Conservation (phyloP, 2,113 vertebrate genomes). For the Austrofundulus limnaeus region DNA sequence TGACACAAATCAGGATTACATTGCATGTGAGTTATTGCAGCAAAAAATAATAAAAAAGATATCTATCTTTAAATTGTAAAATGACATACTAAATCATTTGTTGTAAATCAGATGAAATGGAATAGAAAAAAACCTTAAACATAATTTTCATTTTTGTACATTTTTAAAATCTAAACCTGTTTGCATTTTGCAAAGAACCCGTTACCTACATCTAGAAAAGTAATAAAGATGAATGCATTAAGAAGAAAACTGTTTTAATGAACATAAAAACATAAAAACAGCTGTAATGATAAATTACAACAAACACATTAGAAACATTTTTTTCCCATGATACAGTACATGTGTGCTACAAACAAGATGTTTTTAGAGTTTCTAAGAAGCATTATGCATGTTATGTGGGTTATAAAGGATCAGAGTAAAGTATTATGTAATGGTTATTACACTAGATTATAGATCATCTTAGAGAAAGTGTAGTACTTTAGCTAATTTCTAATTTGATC, state of each 20-base stretch:
- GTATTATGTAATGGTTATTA: not conserved
- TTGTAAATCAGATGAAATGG: not conserved
- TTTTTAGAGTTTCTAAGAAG: not conserved
- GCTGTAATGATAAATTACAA: constrained; percentile 1
- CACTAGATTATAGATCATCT: too few relatives aligned
- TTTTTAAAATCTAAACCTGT: not conserved
- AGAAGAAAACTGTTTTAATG: constrained; percentile 48
- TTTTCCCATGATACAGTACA: too few relatives aligned
- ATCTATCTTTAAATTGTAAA: not conserved
- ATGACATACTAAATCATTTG: not conserved
- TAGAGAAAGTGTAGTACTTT: not conserved
- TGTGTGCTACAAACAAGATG: not conserved
- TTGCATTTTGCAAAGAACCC: constrained; percentile 16
- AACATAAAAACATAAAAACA: constrained; percentile 3
- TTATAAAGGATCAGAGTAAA: not conserved
- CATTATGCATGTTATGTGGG: not conserved
- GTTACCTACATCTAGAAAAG: not conserved
- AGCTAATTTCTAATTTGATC: not conserved
- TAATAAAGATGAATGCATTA: constrained; percentile 17
- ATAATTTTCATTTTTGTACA: not conserved
- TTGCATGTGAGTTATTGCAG: not conserved
- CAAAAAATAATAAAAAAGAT: not conserved
- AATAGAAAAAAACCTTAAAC: not conserved
- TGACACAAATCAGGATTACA: not conserved
- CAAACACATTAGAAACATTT: not conserved